Percentiles rank a stretch among this genome's conserved stretches.
These are phyloP conservation scores for Torymus tubicola DNA, from an alignment of 2,888 invertebrate genomes.

Conservation along the genomic window DNA sequence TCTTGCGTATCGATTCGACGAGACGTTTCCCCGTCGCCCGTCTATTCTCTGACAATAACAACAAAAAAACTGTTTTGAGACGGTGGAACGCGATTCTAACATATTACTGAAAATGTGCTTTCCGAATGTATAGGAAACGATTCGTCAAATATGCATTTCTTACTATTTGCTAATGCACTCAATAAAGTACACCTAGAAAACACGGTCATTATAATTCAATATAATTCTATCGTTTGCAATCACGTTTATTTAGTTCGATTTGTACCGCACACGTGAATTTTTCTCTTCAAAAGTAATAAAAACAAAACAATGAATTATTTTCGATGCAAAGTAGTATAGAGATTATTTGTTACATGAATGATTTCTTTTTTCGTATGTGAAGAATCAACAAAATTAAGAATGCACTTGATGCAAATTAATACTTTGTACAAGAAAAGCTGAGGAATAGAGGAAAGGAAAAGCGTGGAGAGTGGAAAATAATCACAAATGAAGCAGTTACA, in stretches of 20 bases:
- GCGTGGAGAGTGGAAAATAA: conserved; percentile 40
- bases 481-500: conserved; percentile 40
- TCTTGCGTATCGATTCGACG: conserved; percentile 15
- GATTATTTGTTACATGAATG: no score
- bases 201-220: conserved; percentile 31
- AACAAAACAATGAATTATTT: no score
- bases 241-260: conserved; percentile 43
- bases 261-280: conserved; percentile 37
- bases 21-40: conserved; percentile 10
- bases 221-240: conserved; percentile 30
- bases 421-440: conserved; percentile 3
- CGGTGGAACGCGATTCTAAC: conserved; percentile 10
- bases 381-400: background rate
- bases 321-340: no score
- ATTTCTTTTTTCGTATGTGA: background rate
- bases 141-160: conserved; percentile 3
- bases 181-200: conserved; percentile 21
- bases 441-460: conserved; percentile 38
- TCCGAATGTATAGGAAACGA: conserved; percentile 14
- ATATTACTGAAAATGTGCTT: background rate
- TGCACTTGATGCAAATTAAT: no score
- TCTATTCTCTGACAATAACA: background rate
- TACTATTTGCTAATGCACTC: conserved; percentile 23
- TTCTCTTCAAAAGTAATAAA: background rate
- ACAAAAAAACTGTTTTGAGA: background rate